Percentiles rank a stretch among this genome's conserved stretches.
Conservation (phyloP, 1,140 invertebrate genomes). For the Neelides sp. region DNA sequence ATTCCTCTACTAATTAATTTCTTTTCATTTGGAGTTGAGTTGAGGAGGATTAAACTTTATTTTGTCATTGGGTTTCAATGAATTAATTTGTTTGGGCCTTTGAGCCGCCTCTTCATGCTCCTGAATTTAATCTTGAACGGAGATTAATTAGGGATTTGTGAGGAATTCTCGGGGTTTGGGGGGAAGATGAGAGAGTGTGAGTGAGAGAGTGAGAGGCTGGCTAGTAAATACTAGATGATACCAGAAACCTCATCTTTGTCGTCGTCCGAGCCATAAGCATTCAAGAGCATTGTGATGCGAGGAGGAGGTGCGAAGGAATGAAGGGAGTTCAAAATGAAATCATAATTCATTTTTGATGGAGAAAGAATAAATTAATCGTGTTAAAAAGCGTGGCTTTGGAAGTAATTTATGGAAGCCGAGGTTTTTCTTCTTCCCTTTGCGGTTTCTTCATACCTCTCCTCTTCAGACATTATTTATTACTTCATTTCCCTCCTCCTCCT, state of each 20-base stretch:
- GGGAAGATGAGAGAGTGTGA: background rate
- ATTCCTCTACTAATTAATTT: too few species aligned
- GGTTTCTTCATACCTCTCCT: background rate
- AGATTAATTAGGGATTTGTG: too few species aligned
- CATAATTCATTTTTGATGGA: constrained; percentile 32
- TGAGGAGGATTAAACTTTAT: too few species aligned
- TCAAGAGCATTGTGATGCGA: background rate
- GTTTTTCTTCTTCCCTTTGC: constrained; percentile 1
- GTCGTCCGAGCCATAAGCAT: background rate
- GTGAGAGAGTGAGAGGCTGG: constrained; percentile 1
- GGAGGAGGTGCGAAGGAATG: background rate
- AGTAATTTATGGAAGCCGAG: constrained; percentile 23
- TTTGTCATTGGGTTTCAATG: too few species aligned
- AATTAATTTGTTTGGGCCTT: too few species aligned
- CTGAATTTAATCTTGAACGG: too few species aligned
- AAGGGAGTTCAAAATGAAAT: constrained; percentile 27
- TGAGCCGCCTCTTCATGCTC: too few species aligned
- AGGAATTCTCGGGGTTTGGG: too few species aligned
- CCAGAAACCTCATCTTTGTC: background rate
- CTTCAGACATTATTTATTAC: constrained; percentile 12
- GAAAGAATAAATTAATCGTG: constrained; percentile 31
- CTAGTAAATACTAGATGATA: background rate
- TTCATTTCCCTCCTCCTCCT: constrained; percentile 11
- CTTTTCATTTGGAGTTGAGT: too few species aligned
- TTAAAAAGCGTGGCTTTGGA: constrained; percentile 21